Conservation (phyloP, 2,888 invertebrate species). For the Ellobium chinense region DNA sequence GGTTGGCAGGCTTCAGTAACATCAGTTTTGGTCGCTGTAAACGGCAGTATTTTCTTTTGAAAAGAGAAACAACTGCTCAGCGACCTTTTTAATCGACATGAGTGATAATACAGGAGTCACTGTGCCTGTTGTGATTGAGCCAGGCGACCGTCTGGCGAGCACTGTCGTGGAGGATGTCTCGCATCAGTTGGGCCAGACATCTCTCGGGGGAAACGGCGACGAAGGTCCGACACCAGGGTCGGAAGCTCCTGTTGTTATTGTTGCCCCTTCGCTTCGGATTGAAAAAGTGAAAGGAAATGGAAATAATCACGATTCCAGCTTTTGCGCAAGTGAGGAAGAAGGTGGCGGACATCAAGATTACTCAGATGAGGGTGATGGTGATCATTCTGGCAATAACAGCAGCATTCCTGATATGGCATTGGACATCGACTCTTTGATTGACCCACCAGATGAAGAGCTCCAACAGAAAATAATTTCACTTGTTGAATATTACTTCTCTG, state of each 20-base stretch:
- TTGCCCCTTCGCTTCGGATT: constrained; percentile 68
- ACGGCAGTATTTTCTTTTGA: constrained; percentile 41
- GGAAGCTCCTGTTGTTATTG: constrained; percentile 52
- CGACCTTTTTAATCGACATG: constrained; percentile 26
- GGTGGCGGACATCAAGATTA: constrained; percentile 50
- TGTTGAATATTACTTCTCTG: constrained; percentile 97
- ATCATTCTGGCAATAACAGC: constrained; percentile 54
- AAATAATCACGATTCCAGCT: constrained; percentile 52
- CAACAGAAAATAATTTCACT: constrained; percentile 73
- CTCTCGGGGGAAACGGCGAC: constrained; percentile 49
- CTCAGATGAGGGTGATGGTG: constrained; percentile 59
- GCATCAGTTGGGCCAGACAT: constrained; percentile 41
- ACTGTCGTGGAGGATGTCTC: constrained; percentile 52
- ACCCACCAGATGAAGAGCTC: constrained; percentile 72
- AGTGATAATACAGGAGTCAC: constrained; percentile 42
- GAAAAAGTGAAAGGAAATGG: constrained; percentile 68
- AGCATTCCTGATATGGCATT: constrained; percentile 43
- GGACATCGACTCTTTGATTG: constrained; percentile 61
- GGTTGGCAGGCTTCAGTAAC: constrained; percentile 43
- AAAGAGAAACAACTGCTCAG: constrained; percentile 39
- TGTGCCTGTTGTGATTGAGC: constrained; percentile 50
- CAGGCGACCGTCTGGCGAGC: constrained; percentile 47
- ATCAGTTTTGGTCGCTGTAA: constrained; percentile 40
- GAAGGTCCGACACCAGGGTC: constrained; percentile 50
- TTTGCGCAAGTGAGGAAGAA: constrained; percentile 69